A percentile compares a stretch with the other conserved stretches of the same genome.
Conservation (phyloP, 2,797 vertebrate species). For the Cuculus canorus region DNA sequence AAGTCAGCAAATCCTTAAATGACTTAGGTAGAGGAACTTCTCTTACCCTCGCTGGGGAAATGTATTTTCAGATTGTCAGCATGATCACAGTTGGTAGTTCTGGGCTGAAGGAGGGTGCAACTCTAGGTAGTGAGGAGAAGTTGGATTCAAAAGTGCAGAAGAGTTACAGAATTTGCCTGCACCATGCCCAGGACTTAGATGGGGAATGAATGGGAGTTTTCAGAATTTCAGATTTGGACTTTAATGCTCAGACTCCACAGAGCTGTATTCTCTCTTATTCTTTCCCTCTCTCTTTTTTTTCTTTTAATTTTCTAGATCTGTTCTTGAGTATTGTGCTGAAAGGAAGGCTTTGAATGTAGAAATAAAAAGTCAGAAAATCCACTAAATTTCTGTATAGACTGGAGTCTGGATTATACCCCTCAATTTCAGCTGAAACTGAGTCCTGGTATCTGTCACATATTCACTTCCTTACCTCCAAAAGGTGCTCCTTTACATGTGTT, state of each 20-base stretch:
- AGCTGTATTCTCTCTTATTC: neutral
- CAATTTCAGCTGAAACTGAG: neutral
- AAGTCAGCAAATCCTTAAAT: neutral
- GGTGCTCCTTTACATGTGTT: neutral
- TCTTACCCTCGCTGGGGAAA: neutral
- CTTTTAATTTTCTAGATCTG: neutral
- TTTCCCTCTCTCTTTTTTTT: accelerated
- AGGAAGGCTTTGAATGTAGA: neutral
- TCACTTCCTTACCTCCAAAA: neutral
- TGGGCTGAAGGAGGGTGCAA: neutral
- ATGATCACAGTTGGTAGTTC: neutral
- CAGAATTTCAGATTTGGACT: neutral
- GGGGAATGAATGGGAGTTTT: neutral
- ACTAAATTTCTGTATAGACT: neutral
- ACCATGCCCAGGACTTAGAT: neutral
- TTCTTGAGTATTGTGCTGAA: neutral
- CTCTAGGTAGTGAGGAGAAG: neutral
- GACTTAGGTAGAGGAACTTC: neutral
- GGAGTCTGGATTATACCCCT: neutral
- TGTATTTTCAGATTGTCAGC: neutral
- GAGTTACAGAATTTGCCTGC: neutral
- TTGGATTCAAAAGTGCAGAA: neutral
- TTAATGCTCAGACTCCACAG: neutral
- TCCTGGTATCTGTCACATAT: neutral
- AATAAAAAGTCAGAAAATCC: neutral